Percentiles rank a stretch among this genome's conserved stretches.
These are phyloP conservation scores for Nothobranchius furzeri DNA, from an alignment of 2,113 vertebrate species.

Conservation along the genomic window DNA sequence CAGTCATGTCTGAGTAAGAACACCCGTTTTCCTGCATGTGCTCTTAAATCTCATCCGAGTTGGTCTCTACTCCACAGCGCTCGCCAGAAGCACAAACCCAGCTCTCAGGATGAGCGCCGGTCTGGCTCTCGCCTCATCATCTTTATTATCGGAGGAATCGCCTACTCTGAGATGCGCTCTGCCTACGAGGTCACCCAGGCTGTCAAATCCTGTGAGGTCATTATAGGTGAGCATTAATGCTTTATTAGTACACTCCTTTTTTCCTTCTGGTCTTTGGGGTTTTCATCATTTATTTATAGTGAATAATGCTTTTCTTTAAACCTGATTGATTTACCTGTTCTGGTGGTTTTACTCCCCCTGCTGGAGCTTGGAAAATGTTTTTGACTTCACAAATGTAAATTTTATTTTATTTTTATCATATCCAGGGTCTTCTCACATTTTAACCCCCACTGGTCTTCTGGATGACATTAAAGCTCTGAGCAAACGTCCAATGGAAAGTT, in stretches of 20 bases:
- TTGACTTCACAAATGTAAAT: not conserved
- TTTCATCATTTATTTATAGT: not conserved
- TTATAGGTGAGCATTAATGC: slow-evolving; percentile 85
- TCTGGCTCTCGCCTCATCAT: slow-evolving; percentile 87
- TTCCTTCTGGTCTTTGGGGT: not conserved
- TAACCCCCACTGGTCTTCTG: slow-evolving; percentile 89
- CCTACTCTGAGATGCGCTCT: slow-evolving; percentile 90
- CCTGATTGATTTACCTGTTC: not conserved
- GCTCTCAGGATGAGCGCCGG: slow-evolving; percentile 82
- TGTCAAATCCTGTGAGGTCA: slow-evolving; percentile 89
- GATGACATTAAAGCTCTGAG: slow-evolving; percentile 91
- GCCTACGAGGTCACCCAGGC: slow-evolving; percentile 92
- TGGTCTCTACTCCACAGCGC: slow-evolving; percentile 47
- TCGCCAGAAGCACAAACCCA: slow-evolving; percentile 78
- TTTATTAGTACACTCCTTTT: not conserved
- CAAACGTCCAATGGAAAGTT: slow-evolving; percentile 84
- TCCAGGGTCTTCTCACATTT: slow-evolving; percentile 92
- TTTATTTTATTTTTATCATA: slow-evolving; percentile 1
- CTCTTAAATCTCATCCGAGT: not conserved
- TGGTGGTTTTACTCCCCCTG: slow-evolving; percentile 5
- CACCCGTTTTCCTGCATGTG: not conserved
- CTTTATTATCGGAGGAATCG: slow-evolving; percentile 93
- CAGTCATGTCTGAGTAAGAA: no score
- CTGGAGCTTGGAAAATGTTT: not conserved
- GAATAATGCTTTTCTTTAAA: not conserved